Evolutionary conservation across 2,888 invertebrate species (phyloP).

Genomic region (Tigriopus californicus): DNA sequence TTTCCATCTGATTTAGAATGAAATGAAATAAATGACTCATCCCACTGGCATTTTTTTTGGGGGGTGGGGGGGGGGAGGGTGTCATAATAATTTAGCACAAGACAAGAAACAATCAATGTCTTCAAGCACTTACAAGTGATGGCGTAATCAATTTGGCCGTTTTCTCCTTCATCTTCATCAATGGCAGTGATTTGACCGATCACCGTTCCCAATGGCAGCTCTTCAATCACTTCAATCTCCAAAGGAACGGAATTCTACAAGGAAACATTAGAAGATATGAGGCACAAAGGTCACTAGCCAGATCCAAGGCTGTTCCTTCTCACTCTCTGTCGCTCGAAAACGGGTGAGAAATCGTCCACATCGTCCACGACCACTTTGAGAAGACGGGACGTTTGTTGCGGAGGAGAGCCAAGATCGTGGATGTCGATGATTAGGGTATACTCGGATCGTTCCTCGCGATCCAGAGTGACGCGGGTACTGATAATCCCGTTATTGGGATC

Average conservation of each 20-base stretch:
- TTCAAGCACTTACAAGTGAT: slow-evolving; percentile 37
- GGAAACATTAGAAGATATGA: not conserved
- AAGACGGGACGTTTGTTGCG: slow-evolving; percentile 50
- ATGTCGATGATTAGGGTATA: slow-evolving; percentile 61
- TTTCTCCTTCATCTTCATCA: slow-evolving; percentile 53
- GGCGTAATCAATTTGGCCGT: slow-evolving; percentile 51
- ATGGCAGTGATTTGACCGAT: slow-evolving; percentile 48
- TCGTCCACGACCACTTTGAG: slow-evolving; percentile 47
- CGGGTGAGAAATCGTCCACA: slow-evolving; percentile 57
- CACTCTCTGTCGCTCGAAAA: slow-evolving; percentile 46
- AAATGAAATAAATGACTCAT: no score
- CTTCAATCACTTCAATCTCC: slow-evolving; percentile 43
- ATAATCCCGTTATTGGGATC: slow-evolving; percentile 49
- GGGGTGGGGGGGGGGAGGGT: no score
- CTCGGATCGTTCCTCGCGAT: slow-evolving; percentile 41
- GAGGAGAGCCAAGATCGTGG: slow-evolving; percentile 53
- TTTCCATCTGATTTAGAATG: slow-evolving; percentile 55
- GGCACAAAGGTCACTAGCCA: no score
- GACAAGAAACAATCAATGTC: no score
- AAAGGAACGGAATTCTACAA: slow-evolving; percentile 34
- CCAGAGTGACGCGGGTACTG: slow-evolving; percentile 42
- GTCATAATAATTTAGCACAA: no score
- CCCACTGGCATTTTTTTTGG: no score
- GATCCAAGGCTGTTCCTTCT: slow-evolving; percentile 22
- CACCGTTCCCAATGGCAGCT: slow-evolving; percentile 41